phyloP scores from a whole-genome alignment of 2,113 vertebrate species.

The Myanophis thanlyinensis region DNA sequence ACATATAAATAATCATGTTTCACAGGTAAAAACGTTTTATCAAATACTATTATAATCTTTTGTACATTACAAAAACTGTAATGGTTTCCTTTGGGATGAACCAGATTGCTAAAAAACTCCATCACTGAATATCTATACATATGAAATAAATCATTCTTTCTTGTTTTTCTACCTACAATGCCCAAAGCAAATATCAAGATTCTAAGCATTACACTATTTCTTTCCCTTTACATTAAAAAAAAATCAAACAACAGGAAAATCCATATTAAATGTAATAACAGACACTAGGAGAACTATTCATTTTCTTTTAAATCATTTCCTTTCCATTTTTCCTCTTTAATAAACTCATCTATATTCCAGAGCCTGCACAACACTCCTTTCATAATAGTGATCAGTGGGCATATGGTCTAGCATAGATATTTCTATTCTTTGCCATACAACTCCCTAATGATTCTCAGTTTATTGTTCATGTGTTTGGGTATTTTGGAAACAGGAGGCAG shows the following conservation, averaged over 20 bases:
- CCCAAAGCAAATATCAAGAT: not conserved
- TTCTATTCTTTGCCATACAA: not conserved
- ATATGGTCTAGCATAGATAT: not conserved
- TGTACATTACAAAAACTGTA: not conserved
- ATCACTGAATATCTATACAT: not conserved
- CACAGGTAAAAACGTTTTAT: not conserved
- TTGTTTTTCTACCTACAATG: not conserved
- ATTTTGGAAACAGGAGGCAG: not conserved
- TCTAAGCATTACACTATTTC: not conserved
- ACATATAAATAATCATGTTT: not conserved
- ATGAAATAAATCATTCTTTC: not conserved
- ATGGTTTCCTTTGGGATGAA: not conserved
- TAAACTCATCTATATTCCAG: not conserved
- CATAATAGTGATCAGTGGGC: not conserved
- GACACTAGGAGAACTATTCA: not conserved
- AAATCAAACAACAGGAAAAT: not conserved
- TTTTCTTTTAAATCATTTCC: not conserved
- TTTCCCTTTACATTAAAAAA: not conserved
- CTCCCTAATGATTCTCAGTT: not conserved
- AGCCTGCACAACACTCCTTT: not conserved
- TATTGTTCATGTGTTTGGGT: not conserved
- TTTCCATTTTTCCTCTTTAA: not conserved
- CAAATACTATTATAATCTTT: not conserved
- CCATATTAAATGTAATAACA: not conserved
- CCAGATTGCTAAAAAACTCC: not conserved